Conservation (phyloP, 2,888 invertebrate genomes). For the Drosophila infuscata region DNA sequence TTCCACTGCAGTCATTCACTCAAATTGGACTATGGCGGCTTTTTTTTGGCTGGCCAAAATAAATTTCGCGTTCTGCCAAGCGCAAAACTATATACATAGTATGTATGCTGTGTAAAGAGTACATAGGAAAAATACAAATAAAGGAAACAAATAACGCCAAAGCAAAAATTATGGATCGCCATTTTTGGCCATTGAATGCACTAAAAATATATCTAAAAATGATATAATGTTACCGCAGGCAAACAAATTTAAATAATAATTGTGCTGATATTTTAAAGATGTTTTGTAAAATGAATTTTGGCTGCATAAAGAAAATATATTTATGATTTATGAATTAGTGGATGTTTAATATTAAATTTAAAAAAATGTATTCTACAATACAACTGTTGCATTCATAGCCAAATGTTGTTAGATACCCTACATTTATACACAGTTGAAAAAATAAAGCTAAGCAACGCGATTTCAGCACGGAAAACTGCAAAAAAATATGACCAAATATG, state of each 20-base stretch:
- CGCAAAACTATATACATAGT: conserved; percentile 54
- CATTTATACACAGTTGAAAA: conserved; percentile 3
- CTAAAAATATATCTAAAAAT: background rate
- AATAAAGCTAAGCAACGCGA: conserved; percentile 30
- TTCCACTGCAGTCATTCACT: conserved; percentile 76
- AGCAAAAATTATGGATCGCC: background rate
- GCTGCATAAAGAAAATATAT: background rate
- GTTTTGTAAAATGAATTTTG: background rate
- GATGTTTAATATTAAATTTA: background rate
- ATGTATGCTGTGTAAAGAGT: conserved; percentile 29
- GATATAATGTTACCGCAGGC: background rate
- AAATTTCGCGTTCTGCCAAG: conserved; percentile 65
- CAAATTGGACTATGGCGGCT: conserved; percentile 58
- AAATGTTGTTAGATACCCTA: background rate
- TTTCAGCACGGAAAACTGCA: conserved; percentile 20
- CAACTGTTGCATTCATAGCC: background rate
- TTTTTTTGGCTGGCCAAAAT: conserved; percentile 63
- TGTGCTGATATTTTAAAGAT: background rate
- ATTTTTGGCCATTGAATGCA: conserved; percentile 1
- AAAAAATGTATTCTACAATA: background rate
- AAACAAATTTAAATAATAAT: background rate
- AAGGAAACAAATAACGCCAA: background rate
- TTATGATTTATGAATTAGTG: background rate
- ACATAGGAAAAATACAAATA: conserved; percentile 17
- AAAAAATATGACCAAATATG: conserved; percentile 43